Conservation (phyloP, 2,113 vertebrate genomes). For the Osmerus mordax region DNA sequence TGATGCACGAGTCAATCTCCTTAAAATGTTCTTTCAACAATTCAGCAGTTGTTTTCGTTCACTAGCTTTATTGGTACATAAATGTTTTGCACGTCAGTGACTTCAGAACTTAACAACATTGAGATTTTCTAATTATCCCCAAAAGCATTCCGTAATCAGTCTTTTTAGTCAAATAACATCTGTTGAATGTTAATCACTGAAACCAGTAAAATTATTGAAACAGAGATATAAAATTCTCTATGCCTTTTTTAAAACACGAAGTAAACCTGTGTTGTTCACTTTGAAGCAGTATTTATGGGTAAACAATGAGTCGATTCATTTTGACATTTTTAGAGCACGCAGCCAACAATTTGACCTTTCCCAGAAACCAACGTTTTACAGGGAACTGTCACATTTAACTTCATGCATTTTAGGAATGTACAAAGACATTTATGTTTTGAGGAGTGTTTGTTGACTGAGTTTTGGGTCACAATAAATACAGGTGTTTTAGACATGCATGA, state of each 20-base stretch:
- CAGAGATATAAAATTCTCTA: constrained; percentile 29
- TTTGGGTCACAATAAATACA: no score
- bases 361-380: no score
- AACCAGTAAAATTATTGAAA: constrained; percentile 35
- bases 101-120: constrained; percentile 36
- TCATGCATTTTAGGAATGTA: no score
- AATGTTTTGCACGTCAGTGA: constrained; percentile 42
- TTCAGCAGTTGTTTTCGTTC: constrained; percentile 56
- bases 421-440: no score
- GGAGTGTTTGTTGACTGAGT: no score
- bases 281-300: not conserved
- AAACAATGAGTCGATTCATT: no score
- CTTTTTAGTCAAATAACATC: constrained; percentile 20
- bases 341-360: no score
- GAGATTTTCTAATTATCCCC: constrained; percentile 31
- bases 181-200: constrained; percentile 33
- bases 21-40: constrained; percentile 44
- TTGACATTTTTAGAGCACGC: no score
- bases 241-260: constrained; percentile 13
- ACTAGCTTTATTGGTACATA: constrained; percentile 54
- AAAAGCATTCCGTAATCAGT: constrained; percentile 36
- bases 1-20: constrained; percentile 25
- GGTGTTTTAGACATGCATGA: no score
- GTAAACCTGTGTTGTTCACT: not conserved
- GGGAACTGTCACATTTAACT: no score